These are phyloP conservation scores for Oasisia sp. DNA, from an alignment of 2,888 invertebrate genomes.

Conservation along the genomic window DNA sequence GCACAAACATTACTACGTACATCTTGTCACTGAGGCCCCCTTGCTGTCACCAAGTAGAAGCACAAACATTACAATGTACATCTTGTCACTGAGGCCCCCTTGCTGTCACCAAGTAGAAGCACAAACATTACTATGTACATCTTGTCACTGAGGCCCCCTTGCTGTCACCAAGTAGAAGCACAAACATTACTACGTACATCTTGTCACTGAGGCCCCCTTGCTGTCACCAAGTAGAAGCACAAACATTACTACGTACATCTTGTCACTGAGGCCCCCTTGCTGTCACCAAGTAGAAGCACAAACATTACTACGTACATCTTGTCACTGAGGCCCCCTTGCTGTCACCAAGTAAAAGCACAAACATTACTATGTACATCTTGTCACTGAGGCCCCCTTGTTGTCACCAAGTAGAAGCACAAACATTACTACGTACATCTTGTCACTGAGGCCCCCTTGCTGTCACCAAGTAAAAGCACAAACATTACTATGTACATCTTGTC, in stretches of 20 bases:
- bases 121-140: slow-evolving; percentile 56
- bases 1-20: slow-evolving; percentile 51
- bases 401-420: background rate
- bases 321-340: slow-evolving; percentile 62
- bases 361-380: slow-evolving; percentile 58
- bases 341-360: slow-evolving; percentile 20
- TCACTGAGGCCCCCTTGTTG: slow-evolving; percentile 62
- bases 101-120: slow-evolving; percentile 44
- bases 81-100: slow-evolving; percentile 60
- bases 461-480: background rate
- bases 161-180: slow-evolving; percentile 41
- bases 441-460: slow-evolving; percentile 61
- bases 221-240: slow-evolving; percentile 39
- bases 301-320: slow-evolving; percentile 59
- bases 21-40: slow-evolving; percentile 61
- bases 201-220: slow-evolving; percentile 61
- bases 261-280: slow-evolving; percentile 62
- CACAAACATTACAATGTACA: slow-evolving; percentile 48
- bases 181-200: slow-evolving; percentile 56
- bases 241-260: slow-evolving; percentile 57
- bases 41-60: slow-evolving; percentile 44
- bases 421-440: slow-evolving; percentile 59
- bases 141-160: slow-evolving; percentile 61
- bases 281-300: slow-evolving; percentile 34
- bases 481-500: slow-evolving; percentile 59